These are phyloP conservation scores for Agrypnus murinus DNA, from an alignment of 2,888 invertebrate species.

Conservation along the genomic window DNA sequence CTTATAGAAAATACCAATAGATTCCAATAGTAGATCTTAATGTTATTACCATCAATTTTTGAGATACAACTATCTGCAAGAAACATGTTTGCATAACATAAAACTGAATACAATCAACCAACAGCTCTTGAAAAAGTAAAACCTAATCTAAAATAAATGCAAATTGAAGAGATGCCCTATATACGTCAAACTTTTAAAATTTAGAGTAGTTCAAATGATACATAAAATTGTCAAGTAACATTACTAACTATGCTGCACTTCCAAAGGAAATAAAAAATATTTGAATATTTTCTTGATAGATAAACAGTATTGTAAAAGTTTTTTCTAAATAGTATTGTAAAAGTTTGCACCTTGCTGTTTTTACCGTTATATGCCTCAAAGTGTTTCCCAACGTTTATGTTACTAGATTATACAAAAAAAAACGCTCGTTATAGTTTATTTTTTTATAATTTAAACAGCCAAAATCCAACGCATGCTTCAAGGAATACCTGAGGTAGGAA, in stretches of 20 bases:
- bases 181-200: too few relatives aligned
- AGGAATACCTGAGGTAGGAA: constrained; percentile 25
- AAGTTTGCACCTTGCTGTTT: constrained; percentile 34
- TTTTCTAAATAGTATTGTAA: background rate
- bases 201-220: background rate
- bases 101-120: too few relatives aligned
- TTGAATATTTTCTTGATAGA: constrained; percentile 1
- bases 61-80: too few relatives aligned
- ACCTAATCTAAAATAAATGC: too few relatives aligned
- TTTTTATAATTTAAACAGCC: constrained; percentile 34
- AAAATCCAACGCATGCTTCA: constrained; percentile 18
- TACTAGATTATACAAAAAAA: constrained; percentile 13
- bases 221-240: constrained; percentile 19
- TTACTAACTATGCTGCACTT: constrained; percentile 3
- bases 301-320: constrained; percentile 10
- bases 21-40: too few relatives aligned
- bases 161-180: too few relatives aligned
- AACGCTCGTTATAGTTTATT: constrained; percentile 25
- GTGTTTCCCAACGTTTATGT: constrained; percentile 27
- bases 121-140: too few relatives aligned
- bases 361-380: constrained; percentile 39
- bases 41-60: too few relatives aligned
- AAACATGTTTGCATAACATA: too few relatives aligned
- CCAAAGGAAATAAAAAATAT: background rate
- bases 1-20: too few relatives aligned